Percentiles rank a stretch among this genome's conserved stretches.
These are phyloP conservation scores for Saguinus imperator DNA, from an alignment of 2,113 vertebrate genomes.

Conservation along the genomic window DNA sequence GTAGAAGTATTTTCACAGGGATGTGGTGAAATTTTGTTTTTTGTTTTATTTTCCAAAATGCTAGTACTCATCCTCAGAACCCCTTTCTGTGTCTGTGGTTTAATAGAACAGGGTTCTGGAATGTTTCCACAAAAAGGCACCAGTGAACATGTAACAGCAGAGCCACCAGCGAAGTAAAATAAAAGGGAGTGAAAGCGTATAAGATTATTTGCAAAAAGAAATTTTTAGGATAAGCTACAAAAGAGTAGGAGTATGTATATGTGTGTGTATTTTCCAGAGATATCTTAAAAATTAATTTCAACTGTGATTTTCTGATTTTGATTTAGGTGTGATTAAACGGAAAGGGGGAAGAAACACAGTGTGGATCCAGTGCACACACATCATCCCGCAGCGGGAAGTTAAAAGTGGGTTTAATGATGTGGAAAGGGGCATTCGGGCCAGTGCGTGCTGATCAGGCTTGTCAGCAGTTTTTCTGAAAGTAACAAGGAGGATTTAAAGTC, in stretches of 20 bases:
- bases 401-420: background rate
- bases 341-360: background rate
- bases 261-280: background rate
- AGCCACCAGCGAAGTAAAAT: background rate
- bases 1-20: background rate
- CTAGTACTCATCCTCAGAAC: background rate
- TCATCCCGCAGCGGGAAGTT: background rate
- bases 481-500: background rate
- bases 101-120: background rate
- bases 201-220: conserved; percentile 5
- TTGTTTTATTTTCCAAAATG: background rate
- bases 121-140: background rate
- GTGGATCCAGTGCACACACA: background rate
- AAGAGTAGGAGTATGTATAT: background rate
- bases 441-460: background rate
- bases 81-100: background rate
- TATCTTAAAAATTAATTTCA: conserved; percentile 1
- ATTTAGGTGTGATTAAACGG: background rate
- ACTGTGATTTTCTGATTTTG: background rate
- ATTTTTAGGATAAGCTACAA: background rate
- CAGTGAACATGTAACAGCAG: background rate
- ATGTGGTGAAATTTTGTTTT: background rate
- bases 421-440: background rate
- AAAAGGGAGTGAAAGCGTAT: background rate
- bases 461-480: background rate